Base-by-base conservation (phyloP, 1,140 invertebrate genomes). In the Rhizoglyphus robini region DNA sequence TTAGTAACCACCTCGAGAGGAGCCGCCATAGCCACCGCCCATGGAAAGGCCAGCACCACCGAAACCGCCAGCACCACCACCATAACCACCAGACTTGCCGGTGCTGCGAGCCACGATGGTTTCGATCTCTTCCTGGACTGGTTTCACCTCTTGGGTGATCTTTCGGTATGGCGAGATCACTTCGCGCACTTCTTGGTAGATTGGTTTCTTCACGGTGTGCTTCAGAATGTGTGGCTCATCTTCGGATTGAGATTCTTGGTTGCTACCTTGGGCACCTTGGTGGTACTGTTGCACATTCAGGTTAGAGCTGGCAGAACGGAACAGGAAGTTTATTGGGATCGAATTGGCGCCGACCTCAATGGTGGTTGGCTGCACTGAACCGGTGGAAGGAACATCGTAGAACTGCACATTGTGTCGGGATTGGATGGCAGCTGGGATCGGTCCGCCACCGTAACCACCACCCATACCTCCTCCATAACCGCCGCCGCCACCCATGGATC, bases 271-370 rank as follows among this genome's bases (percentile, higher is more conserved):
- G 11, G 8, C 65, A 31, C 64, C 64, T 34, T 63, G n/a, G 27
- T 65, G 64, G 11, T 67, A 15, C 29, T 65, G 64, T 41, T 63
- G 48, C n/a, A 65, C 64, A 30, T 65, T 65, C 18, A 65, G 32
- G 29, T 67, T 15, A 11, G 51, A 63, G 13, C 27, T 31, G 25
- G 65, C 8, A 23, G 64, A 65, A n/a, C 64, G 64, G 64, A 65
- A 65, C 18, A 65, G 65, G 5, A 65, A 65, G 64, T 65, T 65
- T 2, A 65, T 5, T 30, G 64, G 64, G 29, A 65, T 27, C 2
- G 48, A 23, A n/a, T 27, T 32, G 54, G 64, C 54, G 29, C 64
- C 64, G n/a, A 65, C 60, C 15, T 65, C 64, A 29, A 65, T 65
- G n/a, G 25, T 62, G 27, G 60, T 47, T 30, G 64, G 64, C 13